Evolutionary conservation across 2,888 invertebrate species (phyloP).

Genomic region (Pristionchus mayeri): DNA sequence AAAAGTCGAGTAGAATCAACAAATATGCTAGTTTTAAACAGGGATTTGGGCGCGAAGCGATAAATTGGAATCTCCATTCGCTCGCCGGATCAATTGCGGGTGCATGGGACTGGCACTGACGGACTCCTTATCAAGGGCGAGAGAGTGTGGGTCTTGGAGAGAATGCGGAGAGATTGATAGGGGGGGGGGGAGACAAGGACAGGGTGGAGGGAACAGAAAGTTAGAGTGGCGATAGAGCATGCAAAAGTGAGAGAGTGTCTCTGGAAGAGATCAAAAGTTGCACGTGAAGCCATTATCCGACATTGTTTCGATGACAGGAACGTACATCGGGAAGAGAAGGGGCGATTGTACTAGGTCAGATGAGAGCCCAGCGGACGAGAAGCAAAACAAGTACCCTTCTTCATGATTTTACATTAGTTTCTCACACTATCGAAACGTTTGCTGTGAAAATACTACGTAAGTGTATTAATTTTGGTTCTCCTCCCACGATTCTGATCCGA

Average conservation of each 20-base stretch:
- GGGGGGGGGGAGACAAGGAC: background rate
- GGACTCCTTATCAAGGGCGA: constrained; percentile 19
- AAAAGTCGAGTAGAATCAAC: too few relatives aligned
- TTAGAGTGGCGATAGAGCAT: background rate
- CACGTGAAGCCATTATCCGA: constrained; percentile 9
- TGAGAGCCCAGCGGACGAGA: too few relatives aligned
- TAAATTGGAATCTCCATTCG: background rate
- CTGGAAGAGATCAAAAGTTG: background rate
- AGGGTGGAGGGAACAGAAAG: background rate
- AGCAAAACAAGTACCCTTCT: too few relatives aligned
- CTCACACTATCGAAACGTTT: too few relatives aligned
- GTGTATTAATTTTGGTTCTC: too few relatives aligned
- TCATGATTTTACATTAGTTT: too few relatives aligned
- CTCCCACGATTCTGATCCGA: too few relatives aligned
- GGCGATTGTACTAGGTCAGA: too few relatives aligned
- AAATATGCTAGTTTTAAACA: too few relatives aligned
- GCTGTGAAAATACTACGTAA: too few relatives aligned
- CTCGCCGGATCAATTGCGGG: background rate
- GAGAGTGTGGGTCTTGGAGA: background rate
- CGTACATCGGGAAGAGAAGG: background rate
- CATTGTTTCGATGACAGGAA: background rate
- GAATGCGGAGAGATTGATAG: background rate
- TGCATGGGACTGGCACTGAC: constrained; percentile 14
- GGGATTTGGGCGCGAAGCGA: too few relatives aligned
- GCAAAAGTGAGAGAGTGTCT: background rate